phyloP scores from a whole-genome alignment of 2,113 vertebrate genomes.

The Lagopus muta region DNA sequence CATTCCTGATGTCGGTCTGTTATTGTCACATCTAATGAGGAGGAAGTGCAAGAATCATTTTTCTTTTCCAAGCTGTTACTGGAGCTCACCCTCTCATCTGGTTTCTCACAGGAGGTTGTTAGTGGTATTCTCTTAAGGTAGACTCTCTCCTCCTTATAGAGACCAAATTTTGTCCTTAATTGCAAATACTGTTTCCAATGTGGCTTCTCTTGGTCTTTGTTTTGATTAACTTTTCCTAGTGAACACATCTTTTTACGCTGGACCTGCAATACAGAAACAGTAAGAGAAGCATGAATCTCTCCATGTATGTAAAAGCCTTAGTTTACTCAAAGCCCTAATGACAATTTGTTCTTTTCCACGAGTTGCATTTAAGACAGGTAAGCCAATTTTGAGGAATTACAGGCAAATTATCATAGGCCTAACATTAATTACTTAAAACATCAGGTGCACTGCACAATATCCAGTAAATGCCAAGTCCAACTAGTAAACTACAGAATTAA shows the following conservation, averaged over 20 bases:
- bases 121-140: slow-evolving; percentile 72
- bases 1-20: neutral
- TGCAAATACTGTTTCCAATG: slow-evolving; percentile 64
- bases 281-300: slow-evolving; percentile 10
- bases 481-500: neutral
- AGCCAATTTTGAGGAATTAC: neutral
- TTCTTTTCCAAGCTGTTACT: slow-evolving; percentile 33
- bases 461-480: neutral
- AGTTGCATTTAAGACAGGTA: neutral
- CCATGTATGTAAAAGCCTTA: neutral
- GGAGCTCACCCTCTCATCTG: slow-evolving; percentile 35
- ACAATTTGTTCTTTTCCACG: neutral
- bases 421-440: neutral
- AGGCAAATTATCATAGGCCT: neutral
- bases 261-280: slow-evolving; percentile 75
- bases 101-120: neutral
- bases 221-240: slow-evolving; percentile 16
- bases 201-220: slow-evolving; percentile 37
- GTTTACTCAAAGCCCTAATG: neutral
- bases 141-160: slow-evolving; percentile 78
- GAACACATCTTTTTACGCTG: slow-evolving; percentile 68
- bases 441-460: neutral
- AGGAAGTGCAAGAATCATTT: slow-evolving; percentile 15
- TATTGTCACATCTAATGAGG: neutral
- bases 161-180: slow-evolving; percentile 76